Conservation (phyloP, 2,113 vertebrate genomes). For the Psephotus haematonotus region DNA sequence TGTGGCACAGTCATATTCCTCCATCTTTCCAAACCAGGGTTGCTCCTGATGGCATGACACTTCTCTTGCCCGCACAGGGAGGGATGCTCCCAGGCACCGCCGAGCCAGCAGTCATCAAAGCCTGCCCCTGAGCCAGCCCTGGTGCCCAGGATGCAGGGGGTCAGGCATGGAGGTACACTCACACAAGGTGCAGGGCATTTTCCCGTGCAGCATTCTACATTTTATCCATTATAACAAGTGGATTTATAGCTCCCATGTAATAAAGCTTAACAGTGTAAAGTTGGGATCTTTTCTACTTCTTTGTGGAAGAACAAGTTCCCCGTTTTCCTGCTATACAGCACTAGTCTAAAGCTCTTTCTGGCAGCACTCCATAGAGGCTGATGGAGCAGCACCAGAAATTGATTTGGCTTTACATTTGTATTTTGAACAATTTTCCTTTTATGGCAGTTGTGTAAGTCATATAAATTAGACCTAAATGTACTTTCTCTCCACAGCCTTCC, state of each 20-base stretch:
- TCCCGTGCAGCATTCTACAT: not conserved
- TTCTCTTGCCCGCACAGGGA: fast-evolving
- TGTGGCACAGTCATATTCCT: fast-evolving
- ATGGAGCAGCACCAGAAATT: not conserved
- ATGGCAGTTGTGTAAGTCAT: not conserved
- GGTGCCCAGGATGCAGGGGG: fast-evolving
- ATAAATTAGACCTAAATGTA: not conserved
- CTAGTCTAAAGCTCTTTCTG: not conserved
- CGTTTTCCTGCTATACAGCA: not conserved
- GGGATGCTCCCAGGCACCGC: not conserved
- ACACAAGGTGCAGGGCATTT: not conserved
- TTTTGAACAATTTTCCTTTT: not conserved
- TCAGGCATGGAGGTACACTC: not conserved
- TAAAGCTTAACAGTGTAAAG: not conserved
- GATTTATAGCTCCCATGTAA: not conserved
- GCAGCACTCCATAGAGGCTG: not conserved
- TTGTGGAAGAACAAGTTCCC: not conserved
- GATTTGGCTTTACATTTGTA: not conserved
- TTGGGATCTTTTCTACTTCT: not conserved
- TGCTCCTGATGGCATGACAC: not conserved
- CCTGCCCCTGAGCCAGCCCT: not conserved
- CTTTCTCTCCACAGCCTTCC: not conserved
- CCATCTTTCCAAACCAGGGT: not conserved
- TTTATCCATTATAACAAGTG: not conserved
- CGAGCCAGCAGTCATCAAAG: fast-evolving